phyloP scores from a whole-genome alignment of 2,888 invertebrate species.

The Ctenicera cuprea region DNA sequence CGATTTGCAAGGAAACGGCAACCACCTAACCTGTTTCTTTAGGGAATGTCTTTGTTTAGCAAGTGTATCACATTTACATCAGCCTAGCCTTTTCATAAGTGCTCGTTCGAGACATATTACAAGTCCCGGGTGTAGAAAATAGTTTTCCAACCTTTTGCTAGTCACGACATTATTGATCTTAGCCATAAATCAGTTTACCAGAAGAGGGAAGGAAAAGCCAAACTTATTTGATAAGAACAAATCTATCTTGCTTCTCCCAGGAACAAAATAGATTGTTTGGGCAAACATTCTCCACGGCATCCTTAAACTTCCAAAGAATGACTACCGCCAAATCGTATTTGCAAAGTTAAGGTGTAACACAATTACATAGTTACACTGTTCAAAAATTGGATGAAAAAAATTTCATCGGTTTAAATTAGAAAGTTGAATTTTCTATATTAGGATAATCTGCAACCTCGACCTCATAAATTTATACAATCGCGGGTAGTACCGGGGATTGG shows the following conservation, averaged over 20 bases:
- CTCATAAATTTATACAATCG: slow-evolving; percentile 52
- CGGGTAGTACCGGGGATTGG: slow-evolving; percentile 41
- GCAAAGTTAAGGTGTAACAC: slow-evolving; percentile 1
- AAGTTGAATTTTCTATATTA: slow-evolving; percentile 18
- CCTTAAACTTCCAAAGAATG: background rate
- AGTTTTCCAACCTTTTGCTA: slow-evolving; percentile 3
- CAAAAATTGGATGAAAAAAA: background rate
- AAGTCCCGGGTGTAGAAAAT: slow-evolving; percentile 16
- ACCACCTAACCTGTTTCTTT: slow-evolving; percentile 5
- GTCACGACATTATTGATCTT: slow-evolving; percentile 19
- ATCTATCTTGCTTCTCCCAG: slow-evolving; percentile 2
- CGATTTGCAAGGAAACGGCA: slow-evolving; percentile 23
- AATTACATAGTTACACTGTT: background rate
- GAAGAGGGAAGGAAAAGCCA: background rate
- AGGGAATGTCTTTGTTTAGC: slow-evolving; percentile 14
- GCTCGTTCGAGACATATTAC: background rate
- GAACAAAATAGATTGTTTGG: slow-evolving; percentile 9
- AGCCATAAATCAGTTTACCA: slow-evolving; percentile 17
- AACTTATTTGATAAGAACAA: slow-evolving; percentile 20
- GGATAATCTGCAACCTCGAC: slow-evolving; percentile 39
- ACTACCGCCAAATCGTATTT: slow-evolving; percentile 2
- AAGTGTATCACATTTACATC: background rate
- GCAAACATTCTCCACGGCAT: background rate
- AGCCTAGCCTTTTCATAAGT: background rate
- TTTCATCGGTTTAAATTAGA: background rate